Conservation (phyloP, 2,888 invertebrate species). For the Andrena praecox region DNA sequence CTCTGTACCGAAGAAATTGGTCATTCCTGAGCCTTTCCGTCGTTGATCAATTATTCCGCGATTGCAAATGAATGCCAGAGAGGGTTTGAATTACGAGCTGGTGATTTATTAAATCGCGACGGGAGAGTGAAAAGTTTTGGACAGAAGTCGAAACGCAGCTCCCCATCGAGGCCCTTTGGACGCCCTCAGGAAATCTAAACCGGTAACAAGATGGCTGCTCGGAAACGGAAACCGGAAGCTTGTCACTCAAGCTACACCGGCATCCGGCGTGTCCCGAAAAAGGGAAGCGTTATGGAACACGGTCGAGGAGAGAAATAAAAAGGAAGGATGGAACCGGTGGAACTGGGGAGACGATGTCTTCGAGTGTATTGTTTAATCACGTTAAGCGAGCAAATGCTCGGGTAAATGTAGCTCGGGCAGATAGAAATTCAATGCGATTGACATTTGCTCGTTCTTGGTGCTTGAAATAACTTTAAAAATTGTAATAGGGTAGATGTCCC, state of each 20-base stretch:
- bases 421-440: background rate
- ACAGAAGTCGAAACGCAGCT: conserved; percentile 45
- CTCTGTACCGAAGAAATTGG: background rate
- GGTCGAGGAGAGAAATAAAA: conserved; percentile 51
- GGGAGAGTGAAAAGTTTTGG: conserved; percentile 54
- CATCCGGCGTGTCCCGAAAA: conserved; percentile 82
- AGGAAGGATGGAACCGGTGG: conserved; percentile 18
- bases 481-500: no score
- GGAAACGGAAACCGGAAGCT: conserved; percentile 85
- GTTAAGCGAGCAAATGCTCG: background rate
- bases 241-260: conserved; percentile 84
- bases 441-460: background rate
- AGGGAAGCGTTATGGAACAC: conserved; percentile 72
- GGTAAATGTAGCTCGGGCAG: background rate
- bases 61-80: no score
- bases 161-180: conserved; percentile 66
- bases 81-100: no score
- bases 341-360: conserved; percentile 31
- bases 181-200: conserved; percentile 82
- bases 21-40: background rate
- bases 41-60: no score
- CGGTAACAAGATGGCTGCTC: conserved; percentile 84
- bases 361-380: conserved; percentile 58
- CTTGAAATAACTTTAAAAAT: no score
- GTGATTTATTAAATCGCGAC: background rate